A percentile compares a stretch with the other conserved stretches of the same genome.
These are phyloP conservation scores for Myrmecobius fasciatus DNA, from an alignment of 2,113 vertebrate genomes.

Conservation along the genomic window DNA sequence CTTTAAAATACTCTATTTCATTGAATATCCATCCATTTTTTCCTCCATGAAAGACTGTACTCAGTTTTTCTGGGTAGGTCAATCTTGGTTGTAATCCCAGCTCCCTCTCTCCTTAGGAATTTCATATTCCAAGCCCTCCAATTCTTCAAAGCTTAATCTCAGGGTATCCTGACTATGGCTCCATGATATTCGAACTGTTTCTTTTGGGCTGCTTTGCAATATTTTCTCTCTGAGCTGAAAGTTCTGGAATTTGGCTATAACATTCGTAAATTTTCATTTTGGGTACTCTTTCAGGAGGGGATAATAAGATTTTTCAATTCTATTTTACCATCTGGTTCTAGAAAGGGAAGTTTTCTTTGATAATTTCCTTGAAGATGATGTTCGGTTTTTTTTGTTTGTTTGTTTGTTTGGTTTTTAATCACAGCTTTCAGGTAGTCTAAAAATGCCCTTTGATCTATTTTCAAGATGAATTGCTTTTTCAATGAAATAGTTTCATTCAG, in stretches of 20 bases:
- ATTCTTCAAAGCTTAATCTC: neutral
- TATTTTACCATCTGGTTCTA: neutral
- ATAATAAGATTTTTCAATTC: neutral
- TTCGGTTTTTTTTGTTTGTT: too few species aligned
- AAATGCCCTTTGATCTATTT: neutral
- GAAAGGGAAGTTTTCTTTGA: neutral
- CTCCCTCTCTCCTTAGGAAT: neutral
- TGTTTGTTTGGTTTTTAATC: too few species aligned
- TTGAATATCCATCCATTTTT: neutral
- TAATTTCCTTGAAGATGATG: neutral
- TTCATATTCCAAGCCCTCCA: neutral
- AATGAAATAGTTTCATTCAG: neutral
- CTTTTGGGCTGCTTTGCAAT: neutral
- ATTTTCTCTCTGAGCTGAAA: neutral
- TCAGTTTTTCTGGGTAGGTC: neutral
- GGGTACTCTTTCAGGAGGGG: neutral
- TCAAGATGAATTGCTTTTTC: neutral
- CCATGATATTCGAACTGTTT: neutral
- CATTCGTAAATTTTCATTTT: neutral
- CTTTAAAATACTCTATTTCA: neutral
- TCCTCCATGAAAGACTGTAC: neutral
- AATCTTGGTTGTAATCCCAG: neutral
- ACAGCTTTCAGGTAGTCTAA: neutral
- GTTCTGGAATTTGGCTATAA: neutral
- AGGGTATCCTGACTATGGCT: neutral